Evolutionary conservation across 92 coral and sea anemone species (phyloP), one percentile per base, ranked within the genome.

Genomic region (Palythoa grandiflora): DNA sequence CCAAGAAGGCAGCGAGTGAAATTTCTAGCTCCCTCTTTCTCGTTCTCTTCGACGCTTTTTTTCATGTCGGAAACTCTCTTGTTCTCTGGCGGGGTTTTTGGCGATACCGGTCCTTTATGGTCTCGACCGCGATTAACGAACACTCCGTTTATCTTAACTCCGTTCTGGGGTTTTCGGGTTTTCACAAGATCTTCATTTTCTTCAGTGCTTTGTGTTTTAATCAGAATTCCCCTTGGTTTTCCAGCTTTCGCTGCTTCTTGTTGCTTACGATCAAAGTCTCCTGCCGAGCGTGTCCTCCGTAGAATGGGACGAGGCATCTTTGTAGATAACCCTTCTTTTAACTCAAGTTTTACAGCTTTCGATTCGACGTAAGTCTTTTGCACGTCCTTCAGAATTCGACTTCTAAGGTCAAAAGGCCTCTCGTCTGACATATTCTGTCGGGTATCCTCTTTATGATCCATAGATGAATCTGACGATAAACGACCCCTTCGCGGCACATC

Each of bases 1-100:
- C 99, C 99, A 17, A 97, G 98, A 21, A 97, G 93, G 89, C 99
- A 97, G 37, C 99, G 98, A 75, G 99, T 98, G 71, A 97, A 97
- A 83, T 97, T 97, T 50, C 99, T 85, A n/a, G 99, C 99, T 21
- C 99, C 99, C 65, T 97, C 99, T 66, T 92, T 97, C 88, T 97
- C 99, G 87, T 97, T 95, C 87, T 97, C 99, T 84, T 97, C 97
- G 1, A 97, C 99, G 63, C 95, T 94, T 78, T 94, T 97, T 87
- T 94, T 96, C 51, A 94, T 95, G 54, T 97, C 99, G 57, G 83
- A 92, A 36, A 92, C 96, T 61, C 94, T 95, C 87, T 90, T 92
- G 68, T 85, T 93, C 11, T 89, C 97, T 20, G 79, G 70, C 37
- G 89, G 84, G 15, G 65, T 89, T 38, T 74, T 85, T 54, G 93